A percentile compares a stretch with the other conserved stretches of the same genome.
These are phyloP conservation scores for Brotula barbata DNA, from an alignment of 2,797 vertebrate genomes.

Conservation along the genomic window DNA sequence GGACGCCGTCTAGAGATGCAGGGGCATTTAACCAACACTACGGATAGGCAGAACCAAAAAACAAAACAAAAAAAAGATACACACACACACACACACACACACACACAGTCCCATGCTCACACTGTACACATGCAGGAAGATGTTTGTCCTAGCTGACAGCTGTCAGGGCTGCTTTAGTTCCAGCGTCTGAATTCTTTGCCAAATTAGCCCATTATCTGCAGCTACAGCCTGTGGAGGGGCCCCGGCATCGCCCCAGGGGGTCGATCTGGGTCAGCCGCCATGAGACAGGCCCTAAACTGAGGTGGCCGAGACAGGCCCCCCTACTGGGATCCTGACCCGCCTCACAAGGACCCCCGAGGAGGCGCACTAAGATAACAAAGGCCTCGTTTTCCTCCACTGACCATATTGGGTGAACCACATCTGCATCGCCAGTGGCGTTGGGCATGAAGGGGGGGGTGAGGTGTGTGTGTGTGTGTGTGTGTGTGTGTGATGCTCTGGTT, in stretches of 20 bases:
- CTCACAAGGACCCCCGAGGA: slow-evolving; percentile 41
- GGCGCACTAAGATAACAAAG: slow-evolving; percentile 54
- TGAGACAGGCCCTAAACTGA: slow-evolving; percentile 68
- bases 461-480: too few species aligned
- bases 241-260: slow-evolving; percentile 41
- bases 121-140: slow-evolving; percentile 44
- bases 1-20: slow-evolving; percentile 50
- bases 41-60: slow-evolving; percentile 35
- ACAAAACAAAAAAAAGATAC: slow-evolving; percentile 1
- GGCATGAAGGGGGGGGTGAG: slow-evolving; percentile 8
- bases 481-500: slow-evolving; percentile 38
- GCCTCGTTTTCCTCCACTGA: slow-evolving; percentile 27
- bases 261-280: slow-evolving; percentile 72
- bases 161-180: slow-evolving; percentile 76
- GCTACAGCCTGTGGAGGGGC: slow-evolving; percentile 28
- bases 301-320: slow-evolving; percentile 71
- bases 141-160: slow-evolving; percentile 74
- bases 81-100: slow-evolving; percentile 26
- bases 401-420: slow-evolving; percentile 23
- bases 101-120: neutral
- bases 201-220: slow-evolving; percentile 71
- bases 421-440: slow-evolving; percentile 20
- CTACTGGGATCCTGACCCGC: slow-evolving; percentile 49
- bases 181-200: slow-evolving; percentile 69
- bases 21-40: slow-evolving; percentile 35